Percentiles rank a stretch among this genome's conserved stretches.
These are phyloP conservation scores for Calyptomena viridis DNA, from an alignment of 2,113 vertebrate species.

Conservation along the genomic window DNA sequence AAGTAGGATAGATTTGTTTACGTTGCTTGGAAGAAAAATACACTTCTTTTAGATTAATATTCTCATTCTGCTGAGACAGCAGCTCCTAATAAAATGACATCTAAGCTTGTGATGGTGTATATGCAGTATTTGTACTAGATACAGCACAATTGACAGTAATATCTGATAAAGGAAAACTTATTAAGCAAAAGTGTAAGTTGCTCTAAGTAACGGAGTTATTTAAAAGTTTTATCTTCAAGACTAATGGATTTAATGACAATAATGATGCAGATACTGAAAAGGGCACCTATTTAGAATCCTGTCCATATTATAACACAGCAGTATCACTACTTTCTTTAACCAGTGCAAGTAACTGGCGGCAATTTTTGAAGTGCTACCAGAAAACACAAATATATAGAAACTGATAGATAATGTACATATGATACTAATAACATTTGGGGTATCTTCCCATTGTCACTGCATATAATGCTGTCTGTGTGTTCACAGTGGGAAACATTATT, in stretches of 20 bases:
- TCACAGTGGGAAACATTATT: not conserved
- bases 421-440: not conserved
- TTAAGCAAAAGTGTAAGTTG: not conserved
- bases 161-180: not conserved
- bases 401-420: not conserved
- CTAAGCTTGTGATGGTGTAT: not conserved
- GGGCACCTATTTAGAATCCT: not conserved
- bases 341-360: not conserved
- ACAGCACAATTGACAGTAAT: not conserved
- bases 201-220: not conserved
- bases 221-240: not conserved
- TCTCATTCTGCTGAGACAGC: slow-evolving; percentile 37
- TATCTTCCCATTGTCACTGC: not conserved
- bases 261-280: not conserved
- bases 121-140: not conserved
- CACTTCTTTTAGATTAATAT: slow-evolving; percentile 34
- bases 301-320: not conserved
- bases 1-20: slow-evolving; percentile 50
- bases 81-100: slow-evolving; percentile 5
- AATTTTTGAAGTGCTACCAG: not conserved
- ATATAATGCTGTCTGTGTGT: not conserved
- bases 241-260: not conserved
- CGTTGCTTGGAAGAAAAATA: not conserved
- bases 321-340: not conserved
- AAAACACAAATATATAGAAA: not conserved